Evolutionary conservation across 2,888 invertebrate genomes (phyloP), one percentile per base, ranked within the genome.

Genomic region (Amblyjoppa proteus): DNA sequence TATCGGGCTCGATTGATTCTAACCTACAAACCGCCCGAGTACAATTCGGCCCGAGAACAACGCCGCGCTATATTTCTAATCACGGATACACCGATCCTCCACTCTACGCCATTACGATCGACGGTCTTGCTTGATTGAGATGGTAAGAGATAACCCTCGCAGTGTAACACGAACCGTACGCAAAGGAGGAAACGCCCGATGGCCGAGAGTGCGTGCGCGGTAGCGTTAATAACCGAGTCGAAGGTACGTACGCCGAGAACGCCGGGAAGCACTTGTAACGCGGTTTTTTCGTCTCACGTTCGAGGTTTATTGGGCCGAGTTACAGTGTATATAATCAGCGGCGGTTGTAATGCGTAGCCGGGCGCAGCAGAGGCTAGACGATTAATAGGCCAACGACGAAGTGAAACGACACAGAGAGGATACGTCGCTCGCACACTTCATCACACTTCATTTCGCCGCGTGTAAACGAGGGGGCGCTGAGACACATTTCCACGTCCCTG

Each of bases 391-490:
- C 34, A 53, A 25, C 49, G 70, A 70, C 11, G 25, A 45, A 61
- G 71, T 31, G 38, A 28, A 71, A 71, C 45, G 25, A 71, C 4
- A 28, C 2, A n/a, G 28, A 53, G 78, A 79, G 78, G 78, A 79
- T 70, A 70, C 78, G 78, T 78, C 78, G 70, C 70, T 71, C 78
- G 70, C 28, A 5, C 56, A 34, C 78, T 49, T 38, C 61, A 71
- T 79, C 70, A 79, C 38, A 56, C 58, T 70, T 78, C 13, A 69
- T 78, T 69, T 77, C 56, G 41, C 68, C 68, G 56, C 68, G 69
- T 38, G 68, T 3, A 73, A 56, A 61, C 61, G 61, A 31, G 61
- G 61, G 61, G 61, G 31, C 58, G 9, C 11, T 11, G 58, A 56
- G 53, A 3, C 41, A 6, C 51, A 38, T 77, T 77, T 68, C 41